Evolutionary conservation across 2,113 vertebrate genomes (phyloP), one percentile per base, ranked within the genome.

Genomic region (Xyrauchen texanus): DNA sequence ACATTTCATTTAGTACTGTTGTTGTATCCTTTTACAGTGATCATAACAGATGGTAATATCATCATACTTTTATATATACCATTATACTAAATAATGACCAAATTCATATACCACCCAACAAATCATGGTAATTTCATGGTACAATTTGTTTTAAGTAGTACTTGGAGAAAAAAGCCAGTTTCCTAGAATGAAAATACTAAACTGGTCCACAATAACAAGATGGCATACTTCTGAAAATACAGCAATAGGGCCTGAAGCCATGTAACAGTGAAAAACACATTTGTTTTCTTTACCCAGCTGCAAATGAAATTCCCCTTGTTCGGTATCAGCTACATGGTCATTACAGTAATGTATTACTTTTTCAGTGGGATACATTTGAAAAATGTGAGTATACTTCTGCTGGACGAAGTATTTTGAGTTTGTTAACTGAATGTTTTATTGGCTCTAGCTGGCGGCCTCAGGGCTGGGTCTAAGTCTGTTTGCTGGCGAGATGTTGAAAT

Each of bases 381-480:
- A 34, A 34, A 76, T 51, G 11, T 21, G 13, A 52, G 34, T 46
- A 16, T 68, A 42, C 58, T 68, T 53, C 49, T 49, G 49, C 72
- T 53, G 21, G 78, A 34, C 21, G 62, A 12, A 62, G 47, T 73
- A 65, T 52, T 73, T 74, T 34, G 13, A 47, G 13, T 46, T 61
- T 75, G 65, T 81, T 79, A 61, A 70, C 51, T 66, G 55, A 78
- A 72, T 65, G 64, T 81, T 65, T 81, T 68, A 82, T 78, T 52
- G 77, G 49, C 16, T 74, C 42, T 47, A 55, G 51, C 46, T 68
- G 68, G 21, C 21, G 21, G 21, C 21, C 21, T 34, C 21, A 34
- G 69, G 45, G n/a, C 15, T 81, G 34, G 44, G 34, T 67, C 76
- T 55, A n/a, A 16, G 47, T 68, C 65, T 62, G 46, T 21, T 75